Base-by-base conservation (phyloP, 2,113 vertebrate genomes). In the Oryctolagus cuniculus region DNA sequence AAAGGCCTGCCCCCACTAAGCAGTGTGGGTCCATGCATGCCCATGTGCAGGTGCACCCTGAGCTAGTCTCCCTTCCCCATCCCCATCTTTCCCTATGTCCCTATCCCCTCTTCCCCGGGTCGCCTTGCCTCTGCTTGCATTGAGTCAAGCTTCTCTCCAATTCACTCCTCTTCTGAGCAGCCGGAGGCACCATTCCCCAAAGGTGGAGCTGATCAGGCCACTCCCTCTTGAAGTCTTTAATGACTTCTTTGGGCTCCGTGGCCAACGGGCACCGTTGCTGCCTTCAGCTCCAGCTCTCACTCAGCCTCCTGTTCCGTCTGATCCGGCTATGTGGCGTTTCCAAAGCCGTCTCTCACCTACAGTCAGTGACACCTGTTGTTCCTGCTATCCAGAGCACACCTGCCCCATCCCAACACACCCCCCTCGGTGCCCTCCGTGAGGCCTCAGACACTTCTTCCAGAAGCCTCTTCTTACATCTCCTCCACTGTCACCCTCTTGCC, bases 41-140 rank as follows among this genome's bases (percentile, higher is more conserved):
- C 7, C 21, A 17, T 24, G 7, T 36, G 1, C 0, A 9, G 36
- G 55, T 15, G 19, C 2, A 44, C 12, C 16, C 7, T 10, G 24
- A 31, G 36, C 12, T 34, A 36, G 29, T 3, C 31, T 29, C 44
- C n/a, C 34, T 36, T 77, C 27, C 61, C 9, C 9, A 64, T 38
- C 49, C 51, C 69, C 34, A 63, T 10, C 8, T 17, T 17, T 19
- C 38, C 44, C 58, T 9, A 22, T 4, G 21, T n/a, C 12, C 34
- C 69, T n/a, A 3, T 51, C 55, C 5, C 7, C 49, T 72, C 44
- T 53, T 55, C 55, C 16, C 36, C 7, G 34, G 70, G 49, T 38
- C 38, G 25, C 29, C 19, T 49, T 12, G 6, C 24, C 67, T 75
- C 25, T 53, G 1, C 12, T 16, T n/a, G 12, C n/a, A 69, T 9